Conservation (phyloP, 2,797 vertebrate species). For the Cephalopachus bancanus region DNA sequence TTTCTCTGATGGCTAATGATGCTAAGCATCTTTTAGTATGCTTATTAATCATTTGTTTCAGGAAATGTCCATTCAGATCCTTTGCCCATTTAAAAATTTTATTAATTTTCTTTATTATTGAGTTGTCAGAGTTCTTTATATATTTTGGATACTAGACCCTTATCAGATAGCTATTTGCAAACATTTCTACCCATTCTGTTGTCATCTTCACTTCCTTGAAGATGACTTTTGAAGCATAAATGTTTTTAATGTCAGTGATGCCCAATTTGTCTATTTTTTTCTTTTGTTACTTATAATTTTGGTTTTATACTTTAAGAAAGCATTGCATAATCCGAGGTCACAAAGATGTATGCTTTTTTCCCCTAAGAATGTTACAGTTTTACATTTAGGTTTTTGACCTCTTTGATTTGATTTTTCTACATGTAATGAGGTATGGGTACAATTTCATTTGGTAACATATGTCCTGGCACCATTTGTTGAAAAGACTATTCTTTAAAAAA, state of each 20-base stretch:
- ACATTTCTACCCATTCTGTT: background rate
- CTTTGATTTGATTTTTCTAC: background rate
- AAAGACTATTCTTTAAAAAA: background rate
- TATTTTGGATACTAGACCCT: background rate
- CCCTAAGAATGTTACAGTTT: background rate
- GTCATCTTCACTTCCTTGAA: background rate
- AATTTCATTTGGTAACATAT: background rate
- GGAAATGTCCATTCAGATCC: slow-evolving; percentile 12
- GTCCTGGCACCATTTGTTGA: background rate
- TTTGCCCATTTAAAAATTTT: background rate
- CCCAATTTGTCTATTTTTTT: background rate
- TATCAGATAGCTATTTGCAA: background rate
- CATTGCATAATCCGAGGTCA: background rate
- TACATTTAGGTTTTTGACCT: background rate
- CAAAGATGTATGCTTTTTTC: background rate
- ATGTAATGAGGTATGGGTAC: background rate
- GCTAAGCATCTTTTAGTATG: background rate
- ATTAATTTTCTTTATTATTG: slow-evolving; percentile 22
- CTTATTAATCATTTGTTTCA: slow-evolving; percentile 35
- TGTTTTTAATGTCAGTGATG: background rate
- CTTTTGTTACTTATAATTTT: background rate
- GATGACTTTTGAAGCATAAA: background rate
- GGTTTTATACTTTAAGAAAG: background rate
- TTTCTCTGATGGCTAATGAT: background rate
- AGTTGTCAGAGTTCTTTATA: background rate